Base-by-base conservation (phyloP, 2,888 invertebrate species). In the Octonoba sinensis region DNA sequence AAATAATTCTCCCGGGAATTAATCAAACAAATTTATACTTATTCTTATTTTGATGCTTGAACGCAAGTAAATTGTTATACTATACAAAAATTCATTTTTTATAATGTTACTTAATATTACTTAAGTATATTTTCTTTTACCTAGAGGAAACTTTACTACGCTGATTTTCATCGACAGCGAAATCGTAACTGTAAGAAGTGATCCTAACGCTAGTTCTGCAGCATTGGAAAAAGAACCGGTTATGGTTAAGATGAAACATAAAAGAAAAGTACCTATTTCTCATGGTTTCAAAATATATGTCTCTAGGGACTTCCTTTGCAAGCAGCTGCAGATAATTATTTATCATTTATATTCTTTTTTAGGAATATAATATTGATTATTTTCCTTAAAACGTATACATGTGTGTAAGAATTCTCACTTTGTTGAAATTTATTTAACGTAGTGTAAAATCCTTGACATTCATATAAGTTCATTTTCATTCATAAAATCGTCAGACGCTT, bases 141-240 rank as follows among this genome's bases (percentile, higher is more conserved):
- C 3, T 15, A 70, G 74, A 8, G 75, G 82, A 13, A 75, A 71
- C 16, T 20, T 22, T 12, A 75, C 82, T 0, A 24, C 44, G 8
- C 22, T 71, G 2, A 62, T 82, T 2, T 82, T 82, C 54, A 44
- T 82, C 22, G 82, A 82, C 66, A 82, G 82, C 47, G 59, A 71
- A n/a, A 36, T 82, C 0, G 20, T 75, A 11, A 65, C 82, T 0
- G 70, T 49, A 4, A 54, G 51, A 3, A 22, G 70, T 22, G 56
- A 75, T 27, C 82, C 82, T 6, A 66, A 75, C 36, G 69, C 74
- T 18, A 75, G 75, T 22, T 74, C 82, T 2, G n/a, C 74, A 1
- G 74, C 74, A 18, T 16, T 82, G 47, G 70, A 75, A 24, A 64
- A 66, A 36, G 75, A 75, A 24, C 82, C 82, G 1, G 24, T 82